Base-by-base conservation (phyloP, 1,140 invertebrate genomes). In the Teleopsis dalmanni region DNA sequence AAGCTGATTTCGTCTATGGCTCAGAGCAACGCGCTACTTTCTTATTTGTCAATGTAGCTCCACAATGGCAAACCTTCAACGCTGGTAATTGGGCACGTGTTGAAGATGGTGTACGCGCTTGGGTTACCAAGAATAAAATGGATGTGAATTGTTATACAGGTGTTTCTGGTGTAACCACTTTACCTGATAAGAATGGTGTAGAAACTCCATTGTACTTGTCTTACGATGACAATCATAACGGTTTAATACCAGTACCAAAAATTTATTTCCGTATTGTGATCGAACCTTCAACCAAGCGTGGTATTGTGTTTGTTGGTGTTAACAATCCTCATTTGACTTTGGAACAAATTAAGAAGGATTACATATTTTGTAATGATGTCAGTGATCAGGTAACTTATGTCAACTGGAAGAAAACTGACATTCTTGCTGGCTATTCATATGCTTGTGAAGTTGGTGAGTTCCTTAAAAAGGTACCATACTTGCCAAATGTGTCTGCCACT, bases 41-140 rank as follows among this genome's bases (percentile, higher is more conserved):
- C 64, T 77, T 77, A 54, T 84, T 79, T 58, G 75, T 81, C 9
- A 85, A 84, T 57, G 75, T 72, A 4, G 79, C 75, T 4, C 80
- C 81, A 2, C 81, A 71, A 53, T 84, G 81, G 81, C 79, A 83
- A 49, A 74, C 71, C 5, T 78, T 83, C 50, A 82, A 83, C 53
- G 77, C 72, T 40, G 78, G 77, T 29, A 84, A 84, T 62, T 84
- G 82, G 81, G 73, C 73, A 1, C 57, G 58, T 10, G 57, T 77
- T 0, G 77, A 79, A 56, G 58, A 65, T 6, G 68, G 70, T 45
- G 55, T 75, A 0, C 61, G 75, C 26, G 57, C 63, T 6, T 77
- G 73, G 42, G 72, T 71, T 0, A 51, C 50, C 6, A 58, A 55
- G 14, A 65, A 63, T 14, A 49, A 52, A 16, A 41, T 73, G 33